These are phyloP conservation scores for Eupithecia exiguata DNA, from an alignment of 2,888 invertebrate species.

Conservation along the genomic window DNA sequence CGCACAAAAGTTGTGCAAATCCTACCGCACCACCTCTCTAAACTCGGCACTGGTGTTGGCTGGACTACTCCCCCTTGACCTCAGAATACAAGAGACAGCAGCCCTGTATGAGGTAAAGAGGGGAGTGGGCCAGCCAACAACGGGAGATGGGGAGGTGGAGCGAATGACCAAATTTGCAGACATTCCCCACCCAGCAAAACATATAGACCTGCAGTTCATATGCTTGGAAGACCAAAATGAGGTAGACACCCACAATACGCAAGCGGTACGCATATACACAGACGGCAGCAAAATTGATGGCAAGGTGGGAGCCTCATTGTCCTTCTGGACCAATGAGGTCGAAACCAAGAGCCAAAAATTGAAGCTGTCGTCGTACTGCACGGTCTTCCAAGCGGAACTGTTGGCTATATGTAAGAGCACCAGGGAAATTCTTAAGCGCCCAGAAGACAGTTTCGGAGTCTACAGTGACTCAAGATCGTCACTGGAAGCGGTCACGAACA, in stretches of 20 bases:
- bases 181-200: constrained; percentile 21
- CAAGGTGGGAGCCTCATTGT: constrained; percentile 21
- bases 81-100: constrained; percentile 19
- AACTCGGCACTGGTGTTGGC: no score
- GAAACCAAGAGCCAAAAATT: constrained; percentile 11
- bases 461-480: constrained; percentile 26
- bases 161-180: neutral
- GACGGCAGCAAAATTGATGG: constrained; percentile 31
- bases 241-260: neutral
- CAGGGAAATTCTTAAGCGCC: neutral
- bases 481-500: neutral
- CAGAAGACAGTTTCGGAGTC: neutral
- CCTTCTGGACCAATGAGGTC: neutral
- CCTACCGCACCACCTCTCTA: no score
- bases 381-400: constrained; percentile 22
- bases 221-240: constrained; percentile 17
- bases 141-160: constrained; percentile 14
- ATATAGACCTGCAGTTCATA: constrained; percentile 6
- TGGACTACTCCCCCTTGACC: constrained; percentile 18
- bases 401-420: constrained; percentile 13
- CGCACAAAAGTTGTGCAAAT: no score
- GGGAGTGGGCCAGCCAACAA: neutral
- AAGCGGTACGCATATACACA: constrained; percentile 18
- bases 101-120: neutral
- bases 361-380: constrained; percentile 20